Evolutionary conservation across 2,888 invertebrate species (phyloP).

Genomic region (Leptinotarsa juncta): DNA sequence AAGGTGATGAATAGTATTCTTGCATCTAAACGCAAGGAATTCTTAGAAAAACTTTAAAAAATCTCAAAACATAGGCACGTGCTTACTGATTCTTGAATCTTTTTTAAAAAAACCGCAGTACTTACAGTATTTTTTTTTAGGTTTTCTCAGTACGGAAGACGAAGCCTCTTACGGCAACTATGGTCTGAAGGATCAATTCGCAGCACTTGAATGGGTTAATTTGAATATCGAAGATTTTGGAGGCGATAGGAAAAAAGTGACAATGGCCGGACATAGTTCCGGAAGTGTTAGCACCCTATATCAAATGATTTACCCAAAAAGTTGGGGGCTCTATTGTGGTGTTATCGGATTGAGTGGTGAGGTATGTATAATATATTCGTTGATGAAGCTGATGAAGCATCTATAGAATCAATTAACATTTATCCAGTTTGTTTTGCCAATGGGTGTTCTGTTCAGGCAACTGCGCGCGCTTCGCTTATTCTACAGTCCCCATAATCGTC

Average conservation of each 20-base stretch:
- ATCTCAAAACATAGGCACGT: too few species aligned
- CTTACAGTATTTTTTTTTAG: slow-evolving; percentile 9
- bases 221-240: slow-evolving; percentile 32
- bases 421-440: too few species aligned
- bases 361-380: neutral
- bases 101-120: too few species aligned
- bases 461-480: too few species aligned
- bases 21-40: too few species aligned
- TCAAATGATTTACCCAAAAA: slow-evolving; percentile 32
- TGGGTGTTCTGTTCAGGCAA: too few species aligned
- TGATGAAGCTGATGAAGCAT: too few species aligned
- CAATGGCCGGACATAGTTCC: slow-evolving; percentile 36
- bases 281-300: slow-evolving; percentile 27
- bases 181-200: slow-evolving; percentile 37
- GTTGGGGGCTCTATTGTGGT: slow-evolving; percentile 31
- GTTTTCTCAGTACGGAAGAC: slow-evolving; percentile 36
- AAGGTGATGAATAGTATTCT: too few species aligned
- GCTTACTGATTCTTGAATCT: too few species aligned
- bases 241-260: slow-evolving; percentile 28
- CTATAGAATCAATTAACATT: too few species aligned
- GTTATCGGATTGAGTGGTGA: slow-evolving; percentile 27
- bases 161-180: slow-evolving; percentile 31
- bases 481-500: too few species aligned
- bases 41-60: too few species aligned
- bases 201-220: slow-evolving; percentile 28